A percentile compares a stretch with the other conserved stretches of the same genome.
These are phyloP conservation scores for Microdon myrmicae DNA, from an alignment of 2,888 invertebrate genomes.

Conservation along the genomic window DNA sequence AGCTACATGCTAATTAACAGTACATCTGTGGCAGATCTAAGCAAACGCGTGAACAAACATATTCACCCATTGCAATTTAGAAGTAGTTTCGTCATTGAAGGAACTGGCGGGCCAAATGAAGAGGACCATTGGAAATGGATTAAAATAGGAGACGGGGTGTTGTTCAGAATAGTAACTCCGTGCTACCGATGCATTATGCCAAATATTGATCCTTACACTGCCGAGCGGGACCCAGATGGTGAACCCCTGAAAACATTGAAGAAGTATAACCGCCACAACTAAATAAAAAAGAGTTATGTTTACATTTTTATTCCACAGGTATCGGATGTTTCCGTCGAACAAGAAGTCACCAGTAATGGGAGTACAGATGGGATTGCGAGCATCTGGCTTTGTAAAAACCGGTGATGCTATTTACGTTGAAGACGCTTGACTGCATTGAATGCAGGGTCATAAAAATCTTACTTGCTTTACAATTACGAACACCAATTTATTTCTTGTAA, in stretches of 20 bases:
- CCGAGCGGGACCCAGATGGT: conserved; percentile 69
- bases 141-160: conserved; percentile 70
- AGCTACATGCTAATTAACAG: conserved; percentile 76
- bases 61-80: conserved; percentile 73
- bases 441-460: no score
- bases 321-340: conserved; percentile 14
- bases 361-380: conserved; percentile 68
- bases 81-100: conserved; percentile 75
- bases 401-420: conserved; percentile 70
- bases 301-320: conserved; percentile 13
- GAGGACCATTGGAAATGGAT: conserved; percentile 80
- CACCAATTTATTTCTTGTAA: no score
- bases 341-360: conserved; percentile 68
- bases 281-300: conserved; percentile 10
- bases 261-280: conserved; percentile 66
- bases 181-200: conserved; percentile 75
- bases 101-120: conserved; percentile 70
- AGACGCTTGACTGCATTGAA: no score
- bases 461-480: no score
- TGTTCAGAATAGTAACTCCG: conserved; percentile 57
- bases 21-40: conserved; percentile 75
- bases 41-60: conserved; percentile 68
- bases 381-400: conserved; percentile 64
- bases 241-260: conserved; percentile 77
- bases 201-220: conserved; percentile 76